Percentiles rank a stretch among this genome's conserved stretches.
Conservation (phyloP, 1,140 invertebrate species). For the Pomacea maculata region DNA sequence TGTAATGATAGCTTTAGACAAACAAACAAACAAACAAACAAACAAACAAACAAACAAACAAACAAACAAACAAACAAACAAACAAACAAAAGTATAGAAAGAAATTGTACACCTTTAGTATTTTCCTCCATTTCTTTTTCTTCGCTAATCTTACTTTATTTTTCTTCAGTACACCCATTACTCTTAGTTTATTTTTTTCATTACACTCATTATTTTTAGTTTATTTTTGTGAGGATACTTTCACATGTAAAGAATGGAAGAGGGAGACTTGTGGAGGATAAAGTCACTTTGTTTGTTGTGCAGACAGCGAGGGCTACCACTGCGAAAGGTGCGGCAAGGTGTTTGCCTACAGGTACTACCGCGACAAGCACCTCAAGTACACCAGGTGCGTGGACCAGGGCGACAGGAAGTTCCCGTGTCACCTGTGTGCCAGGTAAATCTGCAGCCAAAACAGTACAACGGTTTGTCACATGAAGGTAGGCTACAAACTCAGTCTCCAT, state of each 20-base stretch:
- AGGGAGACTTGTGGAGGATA: too few relatives aligned
- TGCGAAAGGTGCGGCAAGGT: conserved; percentile 70
- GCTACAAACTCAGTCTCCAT: too few relatives aligned
- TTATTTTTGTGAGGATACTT: neutral
- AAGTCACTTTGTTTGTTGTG: neutral
- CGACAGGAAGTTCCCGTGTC: conserved; percentile 69
- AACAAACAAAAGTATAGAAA: neutral
- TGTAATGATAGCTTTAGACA: too few relatives aligned
- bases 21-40: too few relatives aligned
- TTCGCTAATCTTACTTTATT: neutral
- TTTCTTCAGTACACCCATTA: neutral
- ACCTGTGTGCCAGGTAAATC: conserved; percentile 66
- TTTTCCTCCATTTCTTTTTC: neutral
- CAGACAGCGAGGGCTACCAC: conserved; percentile 64
- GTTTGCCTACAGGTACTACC: conserved; percentile 70
- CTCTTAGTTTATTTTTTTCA: neutral
- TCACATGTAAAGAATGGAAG: too few relatives aligned
- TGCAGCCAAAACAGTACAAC: neutral
- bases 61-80: too few relatives aligned
- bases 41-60: too few relatives aligned
- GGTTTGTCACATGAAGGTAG: too few relatives aligned
- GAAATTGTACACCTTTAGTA: neutral
- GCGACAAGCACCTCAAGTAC: conserved; percentile 71
- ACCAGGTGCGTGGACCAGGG: conserved; percentile 70
- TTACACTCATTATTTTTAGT: neutral